Evolutionary conservation across 2,888 invertebrate species (phyloP), one percentile per base, ranked within the genome.

Genomic region (Cosmia pyralina): DNA sequence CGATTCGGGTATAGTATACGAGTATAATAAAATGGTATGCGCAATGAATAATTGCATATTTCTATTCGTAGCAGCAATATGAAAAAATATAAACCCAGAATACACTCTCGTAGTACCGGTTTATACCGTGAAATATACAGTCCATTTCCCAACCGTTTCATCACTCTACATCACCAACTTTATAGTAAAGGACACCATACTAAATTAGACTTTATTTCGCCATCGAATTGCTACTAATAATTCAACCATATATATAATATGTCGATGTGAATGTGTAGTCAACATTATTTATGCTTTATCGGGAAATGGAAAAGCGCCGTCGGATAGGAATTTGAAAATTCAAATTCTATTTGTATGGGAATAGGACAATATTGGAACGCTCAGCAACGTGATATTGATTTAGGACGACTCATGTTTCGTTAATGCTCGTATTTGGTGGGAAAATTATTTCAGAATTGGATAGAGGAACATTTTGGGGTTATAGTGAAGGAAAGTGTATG

Each of bases 271-370:
- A 55, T 83, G 73, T 72, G 60, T 63, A 69, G 22, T 22, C 66
- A 41, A 72, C 65, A 77, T 73, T 77, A 78, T 84, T 79, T 41
- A 73, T 71, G 62, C 46, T 71, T 59, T 71, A 79, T 73, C 65
- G 72, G 80, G 65, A 86, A 81, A 86, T 85, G 62, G 69, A 70
- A 65, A 76, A 70, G 58, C 71, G 60, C 64, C 76, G 69, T 75
- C 58, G 65, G 53, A 66, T 77, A 52, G 84, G 73, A 79, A n/a
- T n/a, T n/a, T n/a, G n/a, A n/a, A n/a, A n/a, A n/a, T n/a, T n/a
- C n/a, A n/a, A 86, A 84, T 85, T 77, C 65, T 82, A 84, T 84
- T 84, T 82, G 73, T 28, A 67, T 57, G 53, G 38, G 57, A 73
- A 85, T 34, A 69, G 69, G 46, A 73, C 69, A 75, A 72, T 72